These are phyloP conservation scores for Tineola bisselliella DNA, from an alignment of 2,888 invertebrate genomes.

Conservation along the genomic window DNA sequence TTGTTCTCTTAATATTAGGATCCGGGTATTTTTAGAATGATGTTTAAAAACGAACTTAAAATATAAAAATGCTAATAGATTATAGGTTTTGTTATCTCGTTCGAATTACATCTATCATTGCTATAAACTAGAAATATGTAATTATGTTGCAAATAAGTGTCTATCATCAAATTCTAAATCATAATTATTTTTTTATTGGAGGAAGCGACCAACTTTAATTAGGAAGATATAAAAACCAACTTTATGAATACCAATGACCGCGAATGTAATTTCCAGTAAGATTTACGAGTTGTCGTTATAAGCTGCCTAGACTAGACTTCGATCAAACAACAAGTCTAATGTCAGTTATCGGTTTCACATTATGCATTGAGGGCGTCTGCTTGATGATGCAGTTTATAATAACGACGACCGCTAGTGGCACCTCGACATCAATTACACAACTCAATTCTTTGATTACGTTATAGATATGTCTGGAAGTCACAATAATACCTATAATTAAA, in stretches of 20 bases:
- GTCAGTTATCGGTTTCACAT: background rate
- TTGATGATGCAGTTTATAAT: background rate
- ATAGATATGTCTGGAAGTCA: too few relatives aligned
- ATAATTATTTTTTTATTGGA: background rate
- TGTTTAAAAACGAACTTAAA: too few relatives aligned
- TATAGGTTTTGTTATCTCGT: background rate
- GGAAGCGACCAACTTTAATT: background rate
- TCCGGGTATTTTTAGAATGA: too few relatives aligned
- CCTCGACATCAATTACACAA: background rate
- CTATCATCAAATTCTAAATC: background rate
- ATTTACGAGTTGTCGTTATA: background rate
- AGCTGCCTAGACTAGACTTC: background rate
- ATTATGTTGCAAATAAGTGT: background rate
- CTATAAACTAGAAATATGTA: background rate
- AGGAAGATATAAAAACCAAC: background rate
- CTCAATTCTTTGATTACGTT: too few relatives aligned
- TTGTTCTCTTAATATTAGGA: too few relatives aligned
- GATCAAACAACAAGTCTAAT: background rate
- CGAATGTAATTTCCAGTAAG: background rate
- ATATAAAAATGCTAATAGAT: too few relatives aligned
- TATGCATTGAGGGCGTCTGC: background rate
- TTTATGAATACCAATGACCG: slow-evolving; percentile 1
- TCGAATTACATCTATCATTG: background rate
- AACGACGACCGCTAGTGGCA: background rate
- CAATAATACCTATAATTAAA: too few relatives aligned